A percentile compares a stretch with the other conserved stretches of the same genome.
phyloP scores from a whole-genome alignment of 2,113 vertebrate genomes.

The Sinocyclocheilus maitianheensis region DNA sequence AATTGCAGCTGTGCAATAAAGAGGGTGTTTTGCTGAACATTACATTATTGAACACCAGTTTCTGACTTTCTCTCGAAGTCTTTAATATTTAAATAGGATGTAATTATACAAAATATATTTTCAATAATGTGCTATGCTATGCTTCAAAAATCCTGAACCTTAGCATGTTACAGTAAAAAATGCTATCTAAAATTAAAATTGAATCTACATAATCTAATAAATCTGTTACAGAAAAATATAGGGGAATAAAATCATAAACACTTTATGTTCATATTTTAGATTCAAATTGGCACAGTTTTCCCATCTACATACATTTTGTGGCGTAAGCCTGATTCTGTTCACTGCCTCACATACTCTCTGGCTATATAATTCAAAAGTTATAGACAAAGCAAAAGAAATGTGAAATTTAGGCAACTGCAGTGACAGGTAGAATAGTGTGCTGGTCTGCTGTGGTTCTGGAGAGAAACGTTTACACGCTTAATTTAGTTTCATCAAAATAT shows the following conservation, averaged over 20 bases:
- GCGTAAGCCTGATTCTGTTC: background rate
- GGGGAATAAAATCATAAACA: too few relatives aligned
- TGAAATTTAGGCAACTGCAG: background rate
- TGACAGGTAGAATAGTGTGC: background rate
- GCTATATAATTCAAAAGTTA: background rate
- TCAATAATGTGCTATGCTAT: background rate
- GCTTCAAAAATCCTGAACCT: background rate
- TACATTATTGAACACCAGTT: background rate
- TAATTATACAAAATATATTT: background rate
- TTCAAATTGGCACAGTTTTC: background rate
- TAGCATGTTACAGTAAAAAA: background rate
- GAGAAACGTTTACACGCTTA: conserved; percentile 55
- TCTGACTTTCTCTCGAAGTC: background rate
- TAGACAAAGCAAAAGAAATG: background rate
- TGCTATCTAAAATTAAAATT: background rate
- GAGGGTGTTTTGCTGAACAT: background rate
- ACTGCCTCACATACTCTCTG: background rate
- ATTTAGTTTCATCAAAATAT: conserved; percentile 67
- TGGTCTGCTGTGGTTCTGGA: conserved; percentile 28
- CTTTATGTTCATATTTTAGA: background rate
- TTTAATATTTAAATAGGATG: background rate
- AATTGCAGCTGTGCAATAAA: background rate
- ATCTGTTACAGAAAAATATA: background rate
- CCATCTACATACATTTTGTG: background rate
- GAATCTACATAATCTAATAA: background rate